These are phyloP conservation scores for Acrocephalus arundinaceus DNA, from an alignment of 2,113 vertebrate species.

Conservation along the genomic window DNA sequence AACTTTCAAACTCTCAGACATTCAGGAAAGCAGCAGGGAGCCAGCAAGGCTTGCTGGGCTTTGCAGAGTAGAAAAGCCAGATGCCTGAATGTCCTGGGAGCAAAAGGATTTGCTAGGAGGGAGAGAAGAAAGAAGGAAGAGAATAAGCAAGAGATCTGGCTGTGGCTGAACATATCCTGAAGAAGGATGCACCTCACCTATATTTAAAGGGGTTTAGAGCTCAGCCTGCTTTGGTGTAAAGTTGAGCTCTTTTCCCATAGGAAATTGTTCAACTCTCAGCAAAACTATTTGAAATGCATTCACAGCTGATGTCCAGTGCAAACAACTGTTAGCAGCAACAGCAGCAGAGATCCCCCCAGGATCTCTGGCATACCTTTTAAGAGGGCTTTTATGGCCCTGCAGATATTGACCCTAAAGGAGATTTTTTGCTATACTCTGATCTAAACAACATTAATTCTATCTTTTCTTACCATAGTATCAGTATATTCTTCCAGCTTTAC, in stretches of 20 bases:
- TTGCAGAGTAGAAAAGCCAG: background rate
- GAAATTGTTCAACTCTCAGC: background rate
- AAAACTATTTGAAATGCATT: background rate
- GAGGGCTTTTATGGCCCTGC: background rate
- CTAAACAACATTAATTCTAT: background rate
- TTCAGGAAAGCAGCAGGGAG: background rate
- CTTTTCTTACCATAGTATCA: conserved; percentile 84
- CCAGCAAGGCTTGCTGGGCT: background rate
- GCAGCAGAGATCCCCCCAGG: background rate
- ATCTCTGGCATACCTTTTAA: background rate
- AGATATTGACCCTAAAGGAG: background rate
- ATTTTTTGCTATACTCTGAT: background rate
- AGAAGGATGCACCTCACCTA: background rate
- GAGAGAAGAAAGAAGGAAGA: background rate
- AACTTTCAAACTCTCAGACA: background rate
- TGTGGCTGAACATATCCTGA: background rate
- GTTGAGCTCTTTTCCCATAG: background rate
- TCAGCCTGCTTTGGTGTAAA: background rate
- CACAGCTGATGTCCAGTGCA: background rate
- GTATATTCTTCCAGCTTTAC: conserved; percentile 91
- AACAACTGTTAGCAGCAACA: background rate
- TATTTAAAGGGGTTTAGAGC: background rate
- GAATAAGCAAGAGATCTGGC: background rate
- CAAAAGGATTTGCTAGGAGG: background rate
- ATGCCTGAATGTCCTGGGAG: background rate